A percentile compares a stretch with the other conserved stretches of the same genome.
phyloP scores from a whole-genome alignment of 2,113 vertebrate species.

The Austrofundulus limnaeus region DNA sequence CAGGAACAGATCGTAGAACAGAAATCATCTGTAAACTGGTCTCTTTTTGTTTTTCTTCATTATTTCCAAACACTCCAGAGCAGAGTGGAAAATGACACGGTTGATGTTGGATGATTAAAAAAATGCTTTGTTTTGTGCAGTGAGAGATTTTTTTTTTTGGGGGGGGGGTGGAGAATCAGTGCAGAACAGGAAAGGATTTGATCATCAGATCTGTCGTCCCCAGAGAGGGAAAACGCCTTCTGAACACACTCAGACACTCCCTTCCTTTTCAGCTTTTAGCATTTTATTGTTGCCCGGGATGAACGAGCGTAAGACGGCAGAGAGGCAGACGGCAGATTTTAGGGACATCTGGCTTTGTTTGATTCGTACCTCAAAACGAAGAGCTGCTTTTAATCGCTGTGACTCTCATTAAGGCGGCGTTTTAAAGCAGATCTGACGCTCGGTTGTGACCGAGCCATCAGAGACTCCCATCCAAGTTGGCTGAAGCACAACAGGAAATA shows the following conservation, averaged over 20 bases:
- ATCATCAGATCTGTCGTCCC: conserved; percentile 64
- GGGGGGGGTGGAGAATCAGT: conserved; percentile 10
- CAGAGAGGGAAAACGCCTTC: conserved; percentile 59
- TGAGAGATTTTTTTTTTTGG: too few relatives aligned
- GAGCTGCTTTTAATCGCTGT: conserved; percentile 10
- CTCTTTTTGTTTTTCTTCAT: neutral
- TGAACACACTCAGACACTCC: conserved; percentile 48
- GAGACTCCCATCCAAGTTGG: conserved; percentile 32
- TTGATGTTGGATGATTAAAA: conserved; percentile 31
- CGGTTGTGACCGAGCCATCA: conserved; percentile 3
- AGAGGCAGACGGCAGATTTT: conserved; percentile 19
- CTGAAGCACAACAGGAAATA: conserved; percentile 42
- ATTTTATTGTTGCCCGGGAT: conserved; percentile 42
- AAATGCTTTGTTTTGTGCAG: conserved; percentile 10
- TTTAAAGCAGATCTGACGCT: conserved; percentile 37
- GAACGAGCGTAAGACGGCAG: conserved; percentile 31
- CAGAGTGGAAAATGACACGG: conserved; percentile 37
- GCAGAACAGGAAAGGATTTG: conserved; percentile 58
- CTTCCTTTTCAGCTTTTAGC: conserved; percentile 39
- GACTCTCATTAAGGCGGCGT: conserved; percentile 15
- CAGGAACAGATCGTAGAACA: neutral
- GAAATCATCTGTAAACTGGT: too few relatives aligned
- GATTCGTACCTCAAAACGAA: neutral
- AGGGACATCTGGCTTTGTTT: conserved; percentile 11
- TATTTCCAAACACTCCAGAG: neutral